A percentile compares a stretch with the other conserved stretches of the same genome.
Evolutionary conservation across 2,888 invertebrate genomes (phyloP).

Genomic region (Tromatobia lineatoria): DNA sequence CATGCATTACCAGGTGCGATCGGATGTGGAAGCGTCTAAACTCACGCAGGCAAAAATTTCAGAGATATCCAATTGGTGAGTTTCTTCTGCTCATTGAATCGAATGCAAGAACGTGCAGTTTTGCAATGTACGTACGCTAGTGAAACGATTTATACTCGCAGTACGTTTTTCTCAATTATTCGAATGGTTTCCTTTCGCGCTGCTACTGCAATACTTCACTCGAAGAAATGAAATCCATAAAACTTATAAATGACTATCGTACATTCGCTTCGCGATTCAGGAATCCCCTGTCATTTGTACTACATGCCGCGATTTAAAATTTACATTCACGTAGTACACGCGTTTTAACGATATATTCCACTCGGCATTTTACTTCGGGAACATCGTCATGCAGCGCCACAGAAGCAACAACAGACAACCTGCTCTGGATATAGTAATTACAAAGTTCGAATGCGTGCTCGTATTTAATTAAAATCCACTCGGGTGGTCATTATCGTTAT

Average conservation of each 20-base stretch:
- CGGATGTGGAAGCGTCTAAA: conserved; percentile 41
- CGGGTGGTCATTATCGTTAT: conserved; percentile 14
- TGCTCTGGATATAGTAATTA: conserved; percentile 22
- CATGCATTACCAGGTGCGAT: conserved; percentile 41
- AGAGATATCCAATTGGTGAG: conserved; percentile 7
- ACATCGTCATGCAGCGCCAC: background rate
- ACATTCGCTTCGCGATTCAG: background rate
- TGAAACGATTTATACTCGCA: conserved; percentile 6
- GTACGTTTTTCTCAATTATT: conserved; percentile 11
- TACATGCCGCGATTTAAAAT: conserved; percentile 7
- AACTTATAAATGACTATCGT: conserved; percentile 19
- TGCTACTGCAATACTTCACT: background rate
- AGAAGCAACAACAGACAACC: background rate
- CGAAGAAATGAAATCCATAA: conserved; percentile 22
- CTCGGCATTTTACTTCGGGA: background rate
- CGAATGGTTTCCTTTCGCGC: conserved; percentile 6
- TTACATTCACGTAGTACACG: background rate
- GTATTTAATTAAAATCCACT: conserved; percentile 30
- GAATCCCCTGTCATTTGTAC: conserved; percentile 37
- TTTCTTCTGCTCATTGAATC: conserved; percentile 15
- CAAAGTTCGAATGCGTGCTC: conserved; percentile 20
- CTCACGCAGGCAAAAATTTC: conserved; percentile 21
- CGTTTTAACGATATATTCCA: background rate
- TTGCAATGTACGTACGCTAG: background rate
- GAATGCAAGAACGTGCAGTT: conserved; percentile 3